Conservation (phyloP, 2,113 vertebrate species). For the Amblyopsis rosae region DNA sequence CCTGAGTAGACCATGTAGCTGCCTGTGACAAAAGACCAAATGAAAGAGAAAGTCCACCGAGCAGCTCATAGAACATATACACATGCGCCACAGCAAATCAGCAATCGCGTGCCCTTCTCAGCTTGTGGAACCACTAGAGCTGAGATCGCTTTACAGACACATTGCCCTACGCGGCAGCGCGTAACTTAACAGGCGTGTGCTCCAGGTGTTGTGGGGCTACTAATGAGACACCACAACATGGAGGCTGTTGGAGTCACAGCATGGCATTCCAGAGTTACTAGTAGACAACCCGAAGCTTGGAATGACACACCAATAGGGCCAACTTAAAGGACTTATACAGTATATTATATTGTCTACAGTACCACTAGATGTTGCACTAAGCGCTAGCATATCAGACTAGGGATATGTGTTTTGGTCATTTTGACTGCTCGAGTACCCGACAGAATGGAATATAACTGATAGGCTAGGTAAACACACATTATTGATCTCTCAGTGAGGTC, state of each 20-base stretch:
- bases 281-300: constrained; percentile 11
- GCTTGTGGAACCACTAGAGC: neutral
- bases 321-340: neutral
- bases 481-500: too few species aligned
- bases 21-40: neutral
- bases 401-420: too few species aligned
- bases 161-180: constrained; percentile 7
- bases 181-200: constrained; percentile 16
- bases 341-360: too few species aligned
- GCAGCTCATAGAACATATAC: neutral
- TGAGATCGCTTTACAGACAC: neutral
- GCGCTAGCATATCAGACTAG: too few species aligned
- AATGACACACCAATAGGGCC: constrained; percentile 3
- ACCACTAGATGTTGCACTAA: too few species aligned
- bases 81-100: neutral
- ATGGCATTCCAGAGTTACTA: constrained; percentile 9
- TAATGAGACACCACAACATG: constrained; percentile 31
- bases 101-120: neutral
- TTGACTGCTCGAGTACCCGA: too few species aligned
- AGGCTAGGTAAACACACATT: too few species aligned
- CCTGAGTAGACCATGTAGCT: neutral
- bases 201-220: constrained; percentile 28
- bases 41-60: neutral
- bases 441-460: too few species aligned
- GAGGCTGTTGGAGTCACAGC: neutral